Evolutionary conservation across 2,888 invertebrate species (phyloP), one percentile per base, ranked within the genome.

Genomic region (Ectemnius lituratus): DNA sequence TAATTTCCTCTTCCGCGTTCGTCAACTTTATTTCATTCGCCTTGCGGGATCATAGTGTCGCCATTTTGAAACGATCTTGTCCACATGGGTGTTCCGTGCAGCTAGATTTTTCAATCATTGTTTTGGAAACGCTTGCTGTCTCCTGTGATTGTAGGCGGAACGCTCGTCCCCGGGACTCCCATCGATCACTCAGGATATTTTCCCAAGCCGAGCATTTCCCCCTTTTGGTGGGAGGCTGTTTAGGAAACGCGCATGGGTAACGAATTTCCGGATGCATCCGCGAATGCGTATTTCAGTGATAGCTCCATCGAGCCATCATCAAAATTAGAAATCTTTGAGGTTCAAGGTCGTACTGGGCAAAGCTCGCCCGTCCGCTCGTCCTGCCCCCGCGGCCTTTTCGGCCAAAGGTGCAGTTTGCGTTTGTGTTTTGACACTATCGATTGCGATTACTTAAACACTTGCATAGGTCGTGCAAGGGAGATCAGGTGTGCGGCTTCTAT

Each of bases 11-110:
- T 74, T 76, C 60, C 63, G 56, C 62, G 62, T 74, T 60, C 62
- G 72, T 70, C 75, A 67, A 70, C 76, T 74, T 73, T 76, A 76
- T 71, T 81, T 74, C 70, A 73, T 58, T 37, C 63, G 45, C 63
- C 27, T 57, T 52, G 59, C 73, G 67, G 65, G 68, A 66, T 14
- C 16, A 37, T 62, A 56, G 62, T 18, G 75, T 62, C 83, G 82
- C 82, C 82, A 82, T 82, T 82, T 82, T 82, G 83, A 79, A 82
- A 83, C 79, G 58, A 67, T 66, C 56, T 49, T 52, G 52, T 67
- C 75, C 81, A 83, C 81, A 81, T 83, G 81, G 73, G 77, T 65
- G 57, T 63, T 71, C 56, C 4, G 16, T 68, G 70, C 67, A 57
- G 23, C 20, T 59, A 27, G 57, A 70, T 46, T 68, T 52, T 75